Percentiles rank a stretch among this genome's conserved stretches.
Evolutionary conservation across 2,888 invertebrate genomes (phyloP).

Genomic region (Lagria hirta): DNA sequence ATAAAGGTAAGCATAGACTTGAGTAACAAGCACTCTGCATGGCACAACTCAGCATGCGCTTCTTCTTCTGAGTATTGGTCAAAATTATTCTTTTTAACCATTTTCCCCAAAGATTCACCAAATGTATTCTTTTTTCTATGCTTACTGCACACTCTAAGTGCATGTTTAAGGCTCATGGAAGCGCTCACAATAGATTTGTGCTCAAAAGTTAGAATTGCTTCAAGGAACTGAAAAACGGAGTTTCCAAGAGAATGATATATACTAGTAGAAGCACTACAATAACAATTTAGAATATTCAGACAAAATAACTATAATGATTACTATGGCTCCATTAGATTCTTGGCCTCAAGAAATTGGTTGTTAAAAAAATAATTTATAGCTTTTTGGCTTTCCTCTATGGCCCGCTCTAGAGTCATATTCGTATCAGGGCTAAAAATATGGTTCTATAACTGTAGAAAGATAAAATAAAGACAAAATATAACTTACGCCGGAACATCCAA

Average conservation of each 20-base stretch:
- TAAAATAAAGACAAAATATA: conserved; percentile 5
- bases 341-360: conserved; percentile 84
- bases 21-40: conserved; percentile 87
- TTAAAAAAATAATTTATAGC: conserved; percentile 91
- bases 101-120: conserved; percentile 79
- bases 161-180: conserved; percentile 72
- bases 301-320: conserved; percentile 49
- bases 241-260: conserved; percentile 92
- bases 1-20: conserved; percentile 89
- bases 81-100: conserved; percentile 76
- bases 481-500: conserved; percentile 53
- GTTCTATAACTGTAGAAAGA: conserved; percentile 2
- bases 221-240: conserved; percentile 85
- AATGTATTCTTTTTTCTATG: conserved; percentile 70
- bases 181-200: conserved; percentile 74
- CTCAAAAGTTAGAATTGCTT: conserved; percentile 92
- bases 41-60: conserved; percentile 93
- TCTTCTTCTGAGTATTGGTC: conserved; percentile 76
- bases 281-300: background rate
- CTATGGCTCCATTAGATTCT: conserved; percentile 77
- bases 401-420: conserved; percentile 65
- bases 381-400: conserved; percentile 74
- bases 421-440: conserved; percentile 40
- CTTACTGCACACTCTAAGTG: conserved; percentile 76
- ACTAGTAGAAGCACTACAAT: conserved; percentile 70